Conservation (phyloP, 2,888 invertebrate genomes). For the Nipponacmea schrenckii region DNA sequence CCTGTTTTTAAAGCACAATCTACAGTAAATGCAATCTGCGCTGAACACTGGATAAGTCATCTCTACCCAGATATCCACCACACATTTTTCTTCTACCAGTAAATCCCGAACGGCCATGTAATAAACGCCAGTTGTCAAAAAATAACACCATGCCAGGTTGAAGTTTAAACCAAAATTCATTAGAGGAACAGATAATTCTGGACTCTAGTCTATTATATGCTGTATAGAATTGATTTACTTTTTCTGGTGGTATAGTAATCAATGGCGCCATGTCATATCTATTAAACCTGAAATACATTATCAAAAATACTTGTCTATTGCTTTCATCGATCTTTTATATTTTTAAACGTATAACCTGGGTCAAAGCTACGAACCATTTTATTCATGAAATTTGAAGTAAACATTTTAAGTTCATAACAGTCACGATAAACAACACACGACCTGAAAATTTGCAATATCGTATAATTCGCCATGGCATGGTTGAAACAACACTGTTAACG, state of each 20-base stretch:
- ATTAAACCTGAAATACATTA: conserved; percentile 71
- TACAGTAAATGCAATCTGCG: neutral
- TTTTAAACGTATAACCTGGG: too few relatives aligned
- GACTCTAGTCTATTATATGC: conserved; percentile 41
- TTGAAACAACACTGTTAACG: too few relatives aligned
- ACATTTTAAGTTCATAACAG: too few relatives aligned
- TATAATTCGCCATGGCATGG: too few relatives aligned
- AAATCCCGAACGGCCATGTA: conserved; percentile 80
- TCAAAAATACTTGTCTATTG: neutral
- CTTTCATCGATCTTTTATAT: too few relatives aligned
- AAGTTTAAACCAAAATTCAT: conserved; percentile 65
- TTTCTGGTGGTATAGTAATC: conserved; percentile 70
- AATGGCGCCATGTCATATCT: conserved; percentile 79
- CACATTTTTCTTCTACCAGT: conserved; percentile 76
- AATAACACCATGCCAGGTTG: conserved; percentile 78
- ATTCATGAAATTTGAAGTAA: too few relatives aligned
- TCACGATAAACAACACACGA: too few relatives aligned
- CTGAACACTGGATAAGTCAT: conserved; percentile 63
- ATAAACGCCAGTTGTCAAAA: conserved; percentile 82
- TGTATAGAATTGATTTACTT: conserved; percentile 75
- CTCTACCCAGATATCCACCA: conserved; percentile 80
- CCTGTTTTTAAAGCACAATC: too few relatives aligned
- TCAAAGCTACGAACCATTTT: too few relatives aligned
- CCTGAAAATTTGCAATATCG: too few relatives aligned
- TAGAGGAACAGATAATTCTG: conserved; percentile 58